Evolutionary conservation across 2,113 vertebrate genomes (phyloP).

Genomic region (Prolemur simus): DNA sequence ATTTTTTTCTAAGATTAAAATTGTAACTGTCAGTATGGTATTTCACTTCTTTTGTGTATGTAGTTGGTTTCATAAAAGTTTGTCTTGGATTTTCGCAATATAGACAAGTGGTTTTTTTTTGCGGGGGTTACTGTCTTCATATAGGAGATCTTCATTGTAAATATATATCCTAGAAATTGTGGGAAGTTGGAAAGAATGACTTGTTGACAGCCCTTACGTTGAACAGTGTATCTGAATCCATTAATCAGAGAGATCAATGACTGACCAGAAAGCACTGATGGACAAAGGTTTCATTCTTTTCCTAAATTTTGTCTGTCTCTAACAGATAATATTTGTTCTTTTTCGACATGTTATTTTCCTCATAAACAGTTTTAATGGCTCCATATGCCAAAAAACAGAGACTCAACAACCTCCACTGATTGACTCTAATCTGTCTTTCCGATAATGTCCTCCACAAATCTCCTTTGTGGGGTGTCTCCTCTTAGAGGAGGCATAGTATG

Average conservation of each 20-base stretch:
- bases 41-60: neutral
- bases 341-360: neutral
- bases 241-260: neutral
- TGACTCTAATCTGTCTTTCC: neutral
- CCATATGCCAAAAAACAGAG: neutral
- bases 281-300: neutral
- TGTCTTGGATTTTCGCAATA: slow-evolving; percentile 47
- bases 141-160: neutral
- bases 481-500: neutral
- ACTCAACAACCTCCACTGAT: fast-evolving
- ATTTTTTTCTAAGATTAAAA: neutral
- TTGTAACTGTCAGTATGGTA: neutral
- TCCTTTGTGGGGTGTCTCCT: neutral
- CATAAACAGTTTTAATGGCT: neutral
- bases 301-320: neutral
- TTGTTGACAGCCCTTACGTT: neutral
- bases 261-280: neutral
- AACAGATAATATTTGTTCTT: neutral
- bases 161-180: neutral
- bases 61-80: neutral
- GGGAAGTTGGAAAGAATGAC: neutral
- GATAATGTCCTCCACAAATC: fast-evolving
- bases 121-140: neutral
- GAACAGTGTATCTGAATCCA: neutral
- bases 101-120: neutral